Evolutionary conservation across 1,140 invertebrate species (phyloP).

Genomic region (Drosophila yakuba): DNA sequence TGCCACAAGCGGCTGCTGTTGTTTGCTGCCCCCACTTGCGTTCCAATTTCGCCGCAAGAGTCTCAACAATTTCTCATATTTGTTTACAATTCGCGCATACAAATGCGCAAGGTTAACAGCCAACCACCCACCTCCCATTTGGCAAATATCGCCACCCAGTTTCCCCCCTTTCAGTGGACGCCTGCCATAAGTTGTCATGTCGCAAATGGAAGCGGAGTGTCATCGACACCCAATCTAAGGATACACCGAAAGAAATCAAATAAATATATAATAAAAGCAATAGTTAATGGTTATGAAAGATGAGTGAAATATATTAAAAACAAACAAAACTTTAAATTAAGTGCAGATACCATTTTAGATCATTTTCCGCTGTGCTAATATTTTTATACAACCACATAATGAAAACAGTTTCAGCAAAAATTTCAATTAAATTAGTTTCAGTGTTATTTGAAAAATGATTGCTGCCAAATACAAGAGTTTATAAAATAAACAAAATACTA

Average conservation of each 20-base stretch:
- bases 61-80: constrained; percentile 70
- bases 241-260: constrained; percentile 16
- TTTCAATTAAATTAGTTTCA: neutral
- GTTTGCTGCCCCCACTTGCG: constrained; percentile 20
- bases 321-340: neutral
- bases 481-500: neutral
- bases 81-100: constrained; percentile 74
- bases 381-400: neutral
- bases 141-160: neutral
- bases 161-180: neutral
- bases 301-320: no score
- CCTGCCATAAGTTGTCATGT: constrained; percentile 66
- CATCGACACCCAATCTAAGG: constrained; percentile 71
- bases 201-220: constrained; percentile 54
- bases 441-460: neutral
- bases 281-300: no score
- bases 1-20: constrained; percentile 22
- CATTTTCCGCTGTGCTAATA: neutral
- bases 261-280: neutral
- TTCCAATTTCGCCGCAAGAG: constrained; percentile 42
- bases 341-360: neutral
- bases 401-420: neutral
- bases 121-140: constrained; percentile 5
- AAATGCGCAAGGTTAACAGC: constrained; percentile 61
- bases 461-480: neutral